phyloP scores from a whole-genome alignment of 1,140 invertebrate genomes.

The Drosophila parvula region DNA sequence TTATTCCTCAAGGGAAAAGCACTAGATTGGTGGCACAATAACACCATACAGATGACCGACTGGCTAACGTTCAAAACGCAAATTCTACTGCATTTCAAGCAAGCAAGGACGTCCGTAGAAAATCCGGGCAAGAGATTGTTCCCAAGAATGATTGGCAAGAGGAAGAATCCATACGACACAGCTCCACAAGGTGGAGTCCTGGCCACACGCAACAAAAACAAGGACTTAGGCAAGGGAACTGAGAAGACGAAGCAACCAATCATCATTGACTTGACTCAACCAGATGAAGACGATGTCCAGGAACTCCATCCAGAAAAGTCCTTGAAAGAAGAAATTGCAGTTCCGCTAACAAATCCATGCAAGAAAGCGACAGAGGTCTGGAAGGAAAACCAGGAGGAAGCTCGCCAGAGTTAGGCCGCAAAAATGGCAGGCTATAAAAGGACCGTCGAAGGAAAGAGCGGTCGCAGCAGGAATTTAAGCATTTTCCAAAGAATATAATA shows the following conservation, averaged over 20 bases:
- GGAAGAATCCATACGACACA: not conserved
- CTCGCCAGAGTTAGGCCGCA: not conserved
- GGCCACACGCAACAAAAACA: no score
- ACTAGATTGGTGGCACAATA: not conserved
- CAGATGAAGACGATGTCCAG: no score
- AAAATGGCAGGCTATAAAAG: not conserved
- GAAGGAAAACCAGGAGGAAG: not conserved
- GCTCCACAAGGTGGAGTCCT: not conserved
- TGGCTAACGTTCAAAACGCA: not conserved
- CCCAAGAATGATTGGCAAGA: no score
- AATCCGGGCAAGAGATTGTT: not conserved
- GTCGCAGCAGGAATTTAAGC: not conserved
- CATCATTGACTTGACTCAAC: no score
- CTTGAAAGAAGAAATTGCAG: not conserved
- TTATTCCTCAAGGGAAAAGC: not conserved
- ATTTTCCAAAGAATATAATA: no score
- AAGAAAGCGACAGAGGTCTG: not conserved
- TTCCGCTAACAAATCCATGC: not conserved
- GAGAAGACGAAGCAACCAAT: no score
- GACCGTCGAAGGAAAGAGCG: not conserved
- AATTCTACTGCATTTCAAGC: not conserved
- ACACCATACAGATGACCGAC: not conserved
- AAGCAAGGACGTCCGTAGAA: not conserved
- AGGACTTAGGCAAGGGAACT: no score
- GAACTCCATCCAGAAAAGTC: not conserved